Percentiles rank a stretch among this genome's conserved stretches.
phyloP scores from a whole-genome alignment of 2,888 invertebrate species.

The Miltochrista miniata region DNA sequence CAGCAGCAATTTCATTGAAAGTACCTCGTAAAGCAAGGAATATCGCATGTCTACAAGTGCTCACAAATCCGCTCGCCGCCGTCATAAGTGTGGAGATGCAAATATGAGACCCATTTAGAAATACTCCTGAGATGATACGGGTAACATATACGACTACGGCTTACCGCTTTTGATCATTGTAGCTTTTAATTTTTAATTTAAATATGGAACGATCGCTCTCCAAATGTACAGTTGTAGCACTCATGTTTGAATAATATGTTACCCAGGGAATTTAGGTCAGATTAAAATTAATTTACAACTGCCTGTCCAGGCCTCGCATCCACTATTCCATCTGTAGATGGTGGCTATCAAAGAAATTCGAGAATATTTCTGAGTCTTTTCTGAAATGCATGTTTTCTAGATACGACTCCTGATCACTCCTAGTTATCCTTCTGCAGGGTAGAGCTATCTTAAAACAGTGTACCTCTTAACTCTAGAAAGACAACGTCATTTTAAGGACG shows the following conservation, averaged over 20 bases:
- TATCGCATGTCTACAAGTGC: conserved; percentile 18
- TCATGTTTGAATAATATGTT: conserved; percentile 7
- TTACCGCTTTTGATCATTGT: conserved; percentile 30
- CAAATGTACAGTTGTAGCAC: neutral
- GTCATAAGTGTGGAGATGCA: conserved; percentile 33
- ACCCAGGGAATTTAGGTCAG: neutral
- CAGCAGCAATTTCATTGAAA: conserved; percentile 5
- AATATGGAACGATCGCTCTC: conserved; percentile 33
- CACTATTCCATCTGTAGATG: too few species aligned
- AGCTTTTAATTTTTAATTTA: conserved; percentile 39
- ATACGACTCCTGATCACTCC: too few species aligned
- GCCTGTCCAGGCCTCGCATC: too few species aligned
- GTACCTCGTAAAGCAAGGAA: conserved; percentile 4
- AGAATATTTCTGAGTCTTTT: too few species aligned
- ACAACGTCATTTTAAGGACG: too few species aligned
- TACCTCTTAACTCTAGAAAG: too few species aligned
- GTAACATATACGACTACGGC: conserved; percentile 22
- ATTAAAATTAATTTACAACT: too few species aligned
- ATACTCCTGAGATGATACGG: conserved; percentile 30
- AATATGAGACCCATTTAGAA: conserved; percentile 38
- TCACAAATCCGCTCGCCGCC: neutral
- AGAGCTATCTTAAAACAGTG: too few species aligned
- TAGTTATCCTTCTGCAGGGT: too few species aligned
- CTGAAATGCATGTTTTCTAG: too few species aligned
- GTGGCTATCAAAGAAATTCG: too few species aligned